Conservation (phyloP, 2,888 invertebrate species). For the Thyatira batis region DNA sequence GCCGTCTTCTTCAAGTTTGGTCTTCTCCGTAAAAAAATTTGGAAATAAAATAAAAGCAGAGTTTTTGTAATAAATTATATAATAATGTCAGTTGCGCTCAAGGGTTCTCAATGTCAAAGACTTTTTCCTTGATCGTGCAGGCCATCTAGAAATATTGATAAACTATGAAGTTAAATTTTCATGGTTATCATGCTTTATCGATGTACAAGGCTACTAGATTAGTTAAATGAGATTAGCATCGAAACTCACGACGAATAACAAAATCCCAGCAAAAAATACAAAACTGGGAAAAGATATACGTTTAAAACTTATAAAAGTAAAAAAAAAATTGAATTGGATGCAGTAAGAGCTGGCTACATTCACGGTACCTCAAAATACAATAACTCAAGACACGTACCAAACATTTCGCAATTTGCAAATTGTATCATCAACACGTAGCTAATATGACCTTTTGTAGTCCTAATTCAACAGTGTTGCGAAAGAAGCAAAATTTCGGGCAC, state of each 20-base stretch:
- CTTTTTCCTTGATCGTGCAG: too few species aligned
- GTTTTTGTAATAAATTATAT: too few species aligned
- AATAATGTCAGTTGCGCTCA: too few species aligned
- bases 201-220: not conserved
- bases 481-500: conserved; percentile 40
- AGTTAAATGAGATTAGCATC: not conserved
- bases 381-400: conserved; percentile 27
- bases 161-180: not conserved
- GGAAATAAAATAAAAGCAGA: too few species aligned
- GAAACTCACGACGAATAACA: not conserved
- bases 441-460: conserved; percentile 46
- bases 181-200: too few species aligned
- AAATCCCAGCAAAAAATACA: not conserved
- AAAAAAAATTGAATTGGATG: not conserved
- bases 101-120: too few species aligned
- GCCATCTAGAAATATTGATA: not conserved
- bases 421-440: conserved; percentile 23
- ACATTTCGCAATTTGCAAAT: conserved; percentile 40
- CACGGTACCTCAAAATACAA: too few species aligned
- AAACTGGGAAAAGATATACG: not conserved
- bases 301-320: not conserved
- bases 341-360: not conserved
- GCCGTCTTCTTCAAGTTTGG: not conserved
- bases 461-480: conserved; percentile 36
- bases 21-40: too few species aligned